Base-by-base conservation (phyloP, 2,888 invertebrate species). In the Sceliomorpha sp. region DNA sequence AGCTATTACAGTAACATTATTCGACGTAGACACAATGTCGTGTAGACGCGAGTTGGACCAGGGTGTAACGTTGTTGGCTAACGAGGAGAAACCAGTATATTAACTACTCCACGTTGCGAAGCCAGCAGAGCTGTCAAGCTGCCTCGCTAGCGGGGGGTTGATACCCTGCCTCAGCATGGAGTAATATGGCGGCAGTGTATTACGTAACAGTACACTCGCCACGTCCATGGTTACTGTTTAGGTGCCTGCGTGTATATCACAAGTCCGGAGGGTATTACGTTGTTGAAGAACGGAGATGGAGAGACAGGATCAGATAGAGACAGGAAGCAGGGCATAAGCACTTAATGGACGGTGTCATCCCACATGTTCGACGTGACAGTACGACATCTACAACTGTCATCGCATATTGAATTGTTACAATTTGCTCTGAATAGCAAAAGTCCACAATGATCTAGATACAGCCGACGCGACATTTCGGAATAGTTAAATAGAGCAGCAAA, bases 331-430 rank as follows among this genome's bases (percentile, higher is more conserved):
- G 53, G 32, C 55, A 63, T 29, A 45, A 56, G 27, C 24, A 42
- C 64, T 78, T 85, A 85, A 85, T 81, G 78, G 79, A 85, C 82
- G 81, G 74, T 79, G 77, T 80, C 81, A 80, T 78, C 77, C 78
- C 74, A 79, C 79, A 76, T 80, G 80, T 75, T 77, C 67, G 70
- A 75, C 75, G 77, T 73, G 74, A 75, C 82, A 71, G 80, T 80
- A 76, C 77, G 79, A 78, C 81, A 86, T 86, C 81, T 82, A 85
- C 82, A 85, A 85, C 84, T 83, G 84, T 83, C 85, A 81, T 85
- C 84, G 77, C 82, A 79, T 76, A 79, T 26, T 59, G 15, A 42
- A 66, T 53, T 39, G 36, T 45, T 7, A 48, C 34, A 42, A 63
- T 48, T 14, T 29, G 36, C 13, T 10, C 40, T 20, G 27, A 31